Percentiles rank a stretch among this genome's conserved stretches.
phyloP scores from a whole-genome alignment of 2,888 invertebrate species.

The Lochmaea capreae region DNA sequence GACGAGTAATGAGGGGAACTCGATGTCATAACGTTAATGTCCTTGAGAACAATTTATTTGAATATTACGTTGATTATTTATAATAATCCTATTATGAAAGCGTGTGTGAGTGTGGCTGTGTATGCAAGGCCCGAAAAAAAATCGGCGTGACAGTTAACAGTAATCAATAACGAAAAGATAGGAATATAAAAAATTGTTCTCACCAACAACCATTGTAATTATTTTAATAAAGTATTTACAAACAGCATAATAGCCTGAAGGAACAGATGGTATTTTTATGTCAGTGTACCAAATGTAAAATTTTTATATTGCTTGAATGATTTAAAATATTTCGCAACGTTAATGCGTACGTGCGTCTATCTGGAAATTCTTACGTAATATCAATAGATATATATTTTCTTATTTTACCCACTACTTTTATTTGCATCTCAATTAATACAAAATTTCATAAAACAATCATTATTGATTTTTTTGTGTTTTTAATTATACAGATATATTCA shows the following conservation, averaged over 20 bases:
- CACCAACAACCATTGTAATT: neutral
- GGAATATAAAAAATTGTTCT: neutral
- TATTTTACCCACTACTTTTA: too few relatives aligned
- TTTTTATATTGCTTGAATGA: neutral
- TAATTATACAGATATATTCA: too few relatives aligned
- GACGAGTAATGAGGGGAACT: neutral
- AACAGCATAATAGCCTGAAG: neutral
- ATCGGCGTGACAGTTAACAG: neutral
- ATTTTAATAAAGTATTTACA: neutral
- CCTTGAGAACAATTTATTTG: neutral
- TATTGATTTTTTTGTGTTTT: too few relatives aligned
- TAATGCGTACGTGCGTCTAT: too few relatives aligned
- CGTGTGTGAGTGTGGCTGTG: neutral
- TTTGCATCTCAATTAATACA: too few relatives aligned
- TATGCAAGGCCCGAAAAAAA: neutral
- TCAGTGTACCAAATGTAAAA: neutral
- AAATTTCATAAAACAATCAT: too few relatives aligned
- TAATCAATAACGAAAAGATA: neutral
- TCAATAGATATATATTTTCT: too few relatives aligned
- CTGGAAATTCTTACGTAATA: too few relatives aligned
- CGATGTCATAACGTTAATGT: neutral
- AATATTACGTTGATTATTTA: neutral
- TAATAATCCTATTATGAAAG: neutral
- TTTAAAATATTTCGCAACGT: neutral
- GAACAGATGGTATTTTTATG: neutral